Evolutionary conservation across 2,888 invertebrate species (phyloP), one percentile per base, ranked within the genome.

Genomic region (Zaprionus lineosus): DNA sequence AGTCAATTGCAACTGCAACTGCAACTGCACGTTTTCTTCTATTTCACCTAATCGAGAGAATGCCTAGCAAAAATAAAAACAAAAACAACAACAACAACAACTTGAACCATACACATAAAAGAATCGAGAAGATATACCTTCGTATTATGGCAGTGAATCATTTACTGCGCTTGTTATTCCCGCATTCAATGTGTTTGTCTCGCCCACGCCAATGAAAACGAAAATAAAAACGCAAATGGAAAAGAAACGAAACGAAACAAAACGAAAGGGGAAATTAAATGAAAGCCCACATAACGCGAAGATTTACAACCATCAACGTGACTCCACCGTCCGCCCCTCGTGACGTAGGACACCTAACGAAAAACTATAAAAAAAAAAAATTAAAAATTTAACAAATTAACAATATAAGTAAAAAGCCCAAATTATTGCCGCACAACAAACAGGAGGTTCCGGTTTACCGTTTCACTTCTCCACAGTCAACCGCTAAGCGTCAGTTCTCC

Each of bases 131-230:
- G 29, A 46, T 43, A 36, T 43, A 43, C 68, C 85, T 86, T 86
- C 86, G 84, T 86, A 84, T 84, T 84, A 84, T 84, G 81, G 59
- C 84, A 86, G 51, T 84, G 36, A 82, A 86, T 84, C 85, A 83
- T 41, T 1, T 3, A 48, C 86, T 84, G 85, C 72, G 36, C 40
- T 36, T 50, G 51, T 47, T 37, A 43, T 71, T 44, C 26, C 33
- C 67, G 26, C 59, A 60, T 44, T 73, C 72, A 74, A 73, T 63
- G 74, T 68, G 71, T 52, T 15, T 41, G 31, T 59, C 37, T 58
- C 19, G 31, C 62, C 68, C 50, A 39, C 52, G 57, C 67, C 52
- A 63, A 50, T 31, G 48, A 31, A 28, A 33, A 21, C 18, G 34
- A 12, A 19, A 39, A n/a, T 28, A 9, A 31, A 41, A 36, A n/a